A percentile compares a stretch with the other conserved stretches of the same genome.
phyloP scores from a whole-genome alignment of 2,888 invertebrate genomes.

The Drosophila putrida region DNA sequence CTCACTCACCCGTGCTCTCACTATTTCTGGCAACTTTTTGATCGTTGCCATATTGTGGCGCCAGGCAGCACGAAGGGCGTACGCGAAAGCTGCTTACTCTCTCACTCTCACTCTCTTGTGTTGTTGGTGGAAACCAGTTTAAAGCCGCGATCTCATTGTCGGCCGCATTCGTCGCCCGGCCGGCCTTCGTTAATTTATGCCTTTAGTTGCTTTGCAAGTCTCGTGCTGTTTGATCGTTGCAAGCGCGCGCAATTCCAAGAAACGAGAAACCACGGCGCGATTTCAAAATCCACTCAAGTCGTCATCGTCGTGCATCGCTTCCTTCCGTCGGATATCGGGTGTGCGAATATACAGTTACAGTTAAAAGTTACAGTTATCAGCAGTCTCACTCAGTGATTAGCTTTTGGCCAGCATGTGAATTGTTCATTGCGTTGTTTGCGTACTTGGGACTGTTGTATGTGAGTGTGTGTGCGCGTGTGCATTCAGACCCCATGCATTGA shows the following conservation, averaged over 20 bases:
- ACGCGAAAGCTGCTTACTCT: constrained; percentile 65
- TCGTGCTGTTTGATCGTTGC: constrained; percentile 83
- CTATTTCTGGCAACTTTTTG: constrained; percentile 61
- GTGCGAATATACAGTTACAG: constrained; percentile 17
- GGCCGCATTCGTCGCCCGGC: constrained; percentile 62
- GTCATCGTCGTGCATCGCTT: constrained; percentile 31
- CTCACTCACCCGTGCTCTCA: constrained; percentile 17
- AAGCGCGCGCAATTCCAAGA: constrained; percentile 78
- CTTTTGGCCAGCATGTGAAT: constrained; percentile 45
- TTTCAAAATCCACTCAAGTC: constrained; percentile 17
- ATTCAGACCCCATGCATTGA: constrained; percentile 37
- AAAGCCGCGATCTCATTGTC: constrained; percentile 71
- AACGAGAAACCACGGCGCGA: constrained; percentile 39
- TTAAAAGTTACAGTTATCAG: constrained; percentile 29
- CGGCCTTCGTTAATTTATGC: constrained; percentile 84
- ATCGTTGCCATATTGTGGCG: constrained; percentile 84
- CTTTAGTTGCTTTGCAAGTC: constrained; percentile 83
- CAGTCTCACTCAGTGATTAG: constrained; percentile 16
- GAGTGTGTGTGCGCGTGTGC: constrained; percentile 24
- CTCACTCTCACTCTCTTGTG: constrained; percentile 23
- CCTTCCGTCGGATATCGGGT: constrained; percentile 73
- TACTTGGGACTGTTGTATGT: neutral
- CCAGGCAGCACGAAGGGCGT: constrained; percentile 66
- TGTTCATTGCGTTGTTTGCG: constrained; percentile 15
- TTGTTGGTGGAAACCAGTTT: constrained; percentile 76